Evolutionary conservation across 2,113 vertebrate genomes (phyloP).

Genomic region (Sapayoa aenigma): DNA sequence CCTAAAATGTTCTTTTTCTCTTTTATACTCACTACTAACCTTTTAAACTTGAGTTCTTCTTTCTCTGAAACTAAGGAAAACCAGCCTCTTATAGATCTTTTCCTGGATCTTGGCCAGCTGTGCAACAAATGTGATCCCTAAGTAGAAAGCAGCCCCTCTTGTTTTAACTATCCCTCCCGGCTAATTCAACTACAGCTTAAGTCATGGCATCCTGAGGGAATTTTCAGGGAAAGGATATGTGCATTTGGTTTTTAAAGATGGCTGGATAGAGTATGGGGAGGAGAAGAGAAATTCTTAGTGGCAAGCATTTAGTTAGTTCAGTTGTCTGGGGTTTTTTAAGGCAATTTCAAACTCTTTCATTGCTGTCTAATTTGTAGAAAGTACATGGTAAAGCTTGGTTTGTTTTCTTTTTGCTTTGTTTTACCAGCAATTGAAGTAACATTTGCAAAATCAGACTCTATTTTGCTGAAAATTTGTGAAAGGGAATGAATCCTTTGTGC

Average conservation of each 20-base stretch:
- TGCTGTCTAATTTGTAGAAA: not conserved
- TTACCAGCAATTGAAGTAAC: not conserved
- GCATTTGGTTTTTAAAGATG: not conserved
- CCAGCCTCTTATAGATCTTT: not conserved
- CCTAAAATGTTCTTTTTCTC: slow-evolving; percentile 23
- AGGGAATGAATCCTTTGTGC: not conserved
- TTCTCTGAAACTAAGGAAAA: not conserved
- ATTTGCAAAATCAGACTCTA: not conserved
- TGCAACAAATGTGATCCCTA: slow-evolving; percentile 15
- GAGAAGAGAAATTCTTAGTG: not conserved
- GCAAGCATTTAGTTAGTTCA: not conserved
- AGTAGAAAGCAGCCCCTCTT: not conserved
- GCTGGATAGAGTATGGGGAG: not conserved
- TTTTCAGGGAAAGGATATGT: not conserved
- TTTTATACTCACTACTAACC: slow-evolving; percentile 37
- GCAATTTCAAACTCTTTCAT: not conserved
- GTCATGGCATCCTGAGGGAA: not conserved
- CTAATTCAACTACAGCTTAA: slow-evolving; percentile 14
- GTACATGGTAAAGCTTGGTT: not conserved
- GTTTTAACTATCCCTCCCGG: not conserved
- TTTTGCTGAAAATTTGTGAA: not conserved
- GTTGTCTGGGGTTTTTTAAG: not conserved
- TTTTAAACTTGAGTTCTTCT: not conserved
- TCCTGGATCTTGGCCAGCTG: slow-evolving; percentile 45
- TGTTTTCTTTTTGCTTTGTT: slow-evolving; percentile 4